Conservation (phyloP, 2,797 vertebrate species). For the Meda fulgida region DNA sequence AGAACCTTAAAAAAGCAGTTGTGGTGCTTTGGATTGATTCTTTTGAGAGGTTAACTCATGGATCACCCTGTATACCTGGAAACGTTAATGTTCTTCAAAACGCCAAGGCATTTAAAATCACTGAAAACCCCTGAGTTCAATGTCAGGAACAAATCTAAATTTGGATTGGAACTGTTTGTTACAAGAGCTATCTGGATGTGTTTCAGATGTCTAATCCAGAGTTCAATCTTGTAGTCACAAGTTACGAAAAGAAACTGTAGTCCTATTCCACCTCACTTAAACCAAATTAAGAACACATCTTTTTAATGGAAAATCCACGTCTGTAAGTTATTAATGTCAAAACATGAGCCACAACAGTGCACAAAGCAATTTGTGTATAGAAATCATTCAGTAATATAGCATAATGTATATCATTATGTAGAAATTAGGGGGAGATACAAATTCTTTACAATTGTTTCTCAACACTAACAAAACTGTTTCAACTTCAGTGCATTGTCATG, state of each 20-base stretch:
- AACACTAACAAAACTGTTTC: constrained; percentile 19
- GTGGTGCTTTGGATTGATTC: constrained; percentile 15
- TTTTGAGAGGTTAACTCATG: background rate
- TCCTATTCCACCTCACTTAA: constrained; percentile 47
- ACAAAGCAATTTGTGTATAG: constrained; percentile 29
- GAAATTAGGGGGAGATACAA: background rate
- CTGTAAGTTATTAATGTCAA: constrained; percentile 60
- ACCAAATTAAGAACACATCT: constrained; percentile 59
- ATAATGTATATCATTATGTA: constrained; percentile 36
- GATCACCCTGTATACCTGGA: constrained; percentile 20
- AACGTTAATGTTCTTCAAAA: constrained; percentile 27
- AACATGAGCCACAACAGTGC: constrained; percentile 51
- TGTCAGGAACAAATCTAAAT: constrained; percentile 37
- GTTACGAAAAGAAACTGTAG: constrained; percentile 31
- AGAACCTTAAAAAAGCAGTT: constrained; percentile 1
- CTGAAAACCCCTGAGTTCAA: constrained; percentile 16
- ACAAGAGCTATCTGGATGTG: constrained; percentile 44
- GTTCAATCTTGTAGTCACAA: constrained; percentile 50
- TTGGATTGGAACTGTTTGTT: constrained; percentile 44
- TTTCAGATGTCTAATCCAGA: constrained; percentile 54
- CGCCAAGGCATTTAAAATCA: constrained; percentile 35
- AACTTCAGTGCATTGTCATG: constrained; percentile 15
- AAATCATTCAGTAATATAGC: constrained; percentile 20
- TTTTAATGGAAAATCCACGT: constrained; percentile 46
- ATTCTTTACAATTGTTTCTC: constrained; percentile 19